Evolutionary conservation across 1,140 invertebrate species (phyloP).

Genomic region (Diabrotica virgifera): DNA sequence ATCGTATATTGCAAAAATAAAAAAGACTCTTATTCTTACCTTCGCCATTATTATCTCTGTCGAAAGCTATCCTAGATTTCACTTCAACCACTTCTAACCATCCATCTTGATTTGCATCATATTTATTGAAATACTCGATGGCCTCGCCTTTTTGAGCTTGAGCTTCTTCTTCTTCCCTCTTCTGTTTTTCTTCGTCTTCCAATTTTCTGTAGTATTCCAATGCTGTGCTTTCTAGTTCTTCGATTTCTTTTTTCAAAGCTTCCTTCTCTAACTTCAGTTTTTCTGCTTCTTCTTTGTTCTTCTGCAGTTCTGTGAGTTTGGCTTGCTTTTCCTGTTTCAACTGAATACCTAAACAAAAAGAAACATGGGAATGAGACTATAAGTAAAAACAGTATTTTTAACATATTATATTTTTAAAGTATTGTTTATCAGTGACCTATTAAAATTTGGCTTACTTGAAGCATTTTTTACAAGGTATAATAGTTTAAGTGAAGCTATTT

Average conservation of each 20-base stretch:
- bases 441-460: too few relatives aligned
- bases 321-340: slow-evolving; percentile 69
- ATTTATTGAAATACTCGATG: slow-evolving; percentile 65
- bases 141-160: slow-evolving; percentile 61
- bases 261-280: slow-evolving; percentile 71
- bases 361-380: too few relatives aligned
- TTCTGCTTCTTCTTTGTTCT: slow-evolving; percentile 70
- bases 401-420: too few relatives aligned
- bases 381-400: too few relatives aligned
- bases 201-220: slow-evolving; percentile 74
- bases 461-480: too few relatives aligned
- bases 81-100: slow-evolving; percentile 76
- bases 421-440: too few relatives aligned
- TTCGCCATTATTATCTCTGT: slow-evolving; percentile 83
- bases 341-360: slow-evolving; percentile 55
- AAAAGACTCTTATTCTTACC: slow-evolving; percentile 31
- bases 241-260: slow-evolving; percentile 65
- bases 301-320: slow-evolving; percentile 61
- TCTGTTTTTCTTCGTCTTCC: slow-evolving; percentile 60
- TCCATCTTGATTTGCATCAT: slow-evolving; percentile 77
- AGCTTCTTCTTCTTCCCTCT: slow-evolving; percentile 59
- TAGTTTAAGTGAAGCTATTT: too few relatives aligned
- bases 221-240: slow-evolving; percentile 70
- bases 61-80: slow-evolving; percentile 73
- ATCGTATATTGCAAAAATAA: too few relatives aligned